Conservation (phyloP, 2,797 vertebrate genomes). For the Yasuhikotakia modesta region DNA sequence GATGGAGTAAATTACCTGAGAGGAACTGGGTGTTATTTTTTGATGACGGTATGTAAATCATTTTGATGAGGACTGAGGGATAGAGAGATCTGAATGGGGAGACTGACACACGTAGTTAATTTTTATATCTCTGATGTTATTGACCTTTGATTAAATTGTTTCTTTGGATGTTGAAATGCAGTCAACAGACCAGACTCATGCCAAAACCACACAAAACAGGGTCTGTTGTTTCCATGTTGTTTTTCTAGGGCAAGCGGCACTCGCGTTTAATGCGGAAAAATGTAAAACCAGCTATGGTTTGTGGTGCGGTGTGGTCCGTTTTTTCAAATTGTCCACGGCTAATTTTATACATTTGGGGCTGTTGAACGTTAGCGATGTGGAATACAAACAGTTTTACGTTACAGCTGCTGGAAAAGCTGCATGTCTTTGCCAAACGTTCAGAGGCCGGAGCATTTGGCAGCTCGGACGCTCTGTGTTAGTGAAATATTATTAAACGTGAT, state of each 20-base stretch:
- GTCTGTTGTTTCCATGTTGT: neutral
- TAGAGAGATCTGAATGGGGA: neutral
- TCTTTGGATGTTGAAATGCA: neutral
- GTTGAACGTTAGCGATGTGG: conserved; percentile 4
- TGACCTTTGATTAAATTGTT: neutral
- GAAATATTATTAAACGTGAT: conserved; percentile 46
- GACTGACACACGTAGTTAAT: neutral
- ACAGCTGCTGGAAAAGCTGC: conserved; percentile 44
- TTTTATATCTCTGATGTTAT: neutral
- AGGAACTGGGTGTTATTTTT: conserved; percentile 13
- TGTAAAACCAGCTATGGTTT: neutral
- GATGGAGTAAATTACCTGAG: conserved; percentile 37
- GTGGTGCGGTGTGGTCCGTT: neutral
- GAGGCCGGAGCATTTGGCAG: conserved; percentile 48
- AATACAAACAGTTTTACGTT: conserved; percentile 16
- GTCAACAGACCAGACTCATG: neutral
- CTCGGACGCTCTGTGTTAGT: conserved; percentile 43
- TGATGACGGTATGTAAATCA: conserved; percentile 10
- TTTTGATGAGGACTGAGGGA: neutral
- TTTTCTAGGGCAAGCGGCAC: neutral
- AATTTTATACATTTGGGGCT: neutral
- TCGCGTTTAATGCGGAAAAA: neutral
- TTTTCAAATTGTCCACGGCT: neutral
- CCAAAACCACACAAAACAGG: neutral
- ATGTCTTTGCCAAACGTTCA: conserved; percentile 42